phyloP scores from a whole-genome alignment of 2,888 invertebrate genomes.

The Eilema caniola region DNA sequence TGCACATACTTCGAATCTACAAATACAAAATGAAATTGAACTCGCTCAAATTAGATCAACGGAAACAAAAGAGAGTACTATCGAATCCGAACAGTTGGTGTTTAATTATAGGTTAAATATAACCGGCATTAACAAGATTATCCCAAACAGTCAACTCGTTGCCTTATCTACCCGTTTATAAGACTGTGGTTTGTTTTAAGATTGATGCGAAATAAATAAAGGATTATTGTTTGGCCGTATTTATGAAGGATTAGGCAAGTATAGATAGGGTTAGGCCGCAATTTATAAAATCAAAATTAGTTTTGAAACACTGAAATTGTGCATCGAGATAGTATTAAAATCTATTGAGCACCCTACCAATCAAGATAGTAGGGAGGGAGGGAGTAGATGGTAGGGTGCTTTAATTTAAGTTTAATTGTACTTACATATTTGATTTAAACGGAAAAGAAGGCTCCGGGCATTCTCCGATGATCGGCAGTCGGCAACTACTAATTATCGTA shows the following conservation, averaged over 20 bases:
- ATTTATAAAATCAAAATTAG: slow-evolving; percentile 9
- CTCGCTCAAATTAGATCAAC: slow-evolving; percentile 56
- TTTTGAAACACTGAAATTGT: not conserved
- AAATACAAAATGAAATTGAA: slow-evolving; percentile 48
- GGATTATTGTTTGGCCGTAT: slow-evolving; percentile 26
- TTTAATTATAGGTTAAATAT: slow-evolving; percentile 67
- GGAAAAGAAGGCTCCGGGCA: too few species aligned
- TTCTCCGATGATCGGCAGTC: too few species aligned
- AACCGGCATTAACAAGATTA: slow-evolving; percentile 59
- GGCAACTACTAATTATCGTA: too few species aligned
- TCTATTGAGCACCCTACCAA: too few species aligned
- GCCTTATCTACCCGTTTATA: slow-evolving; percentile 47
- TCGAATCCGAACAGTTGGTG: slow-evolving; percentile 50
- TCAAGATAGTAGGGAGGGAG: too few species aligned
- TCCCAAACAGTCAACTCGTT: slow-evolving; percentile 35
- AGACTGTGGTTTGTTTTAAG: slow-evolving; percentile 43
- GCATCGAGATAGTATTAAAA: too few species aligned
- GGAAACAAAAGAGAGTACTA: slow-evolving; percentile 55
- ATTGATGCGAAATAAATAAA: slow-evolving; percentile 41
- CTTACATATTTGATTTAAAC: too few species aligned
- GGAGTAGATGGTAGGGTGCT: too few species aligned
- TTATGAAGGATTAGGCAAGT: slow-evolving; percentile 20
- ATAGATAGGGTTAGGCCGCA: slow-evolving; percentile 14
- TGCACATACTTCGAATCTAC: not conserved
- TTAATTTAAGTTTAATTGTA: too few species aligned